Evolutionary conservation across 2,888 invertebrate species (phyloP).

Genomic region (Cataglyphis cursor): DNA sequence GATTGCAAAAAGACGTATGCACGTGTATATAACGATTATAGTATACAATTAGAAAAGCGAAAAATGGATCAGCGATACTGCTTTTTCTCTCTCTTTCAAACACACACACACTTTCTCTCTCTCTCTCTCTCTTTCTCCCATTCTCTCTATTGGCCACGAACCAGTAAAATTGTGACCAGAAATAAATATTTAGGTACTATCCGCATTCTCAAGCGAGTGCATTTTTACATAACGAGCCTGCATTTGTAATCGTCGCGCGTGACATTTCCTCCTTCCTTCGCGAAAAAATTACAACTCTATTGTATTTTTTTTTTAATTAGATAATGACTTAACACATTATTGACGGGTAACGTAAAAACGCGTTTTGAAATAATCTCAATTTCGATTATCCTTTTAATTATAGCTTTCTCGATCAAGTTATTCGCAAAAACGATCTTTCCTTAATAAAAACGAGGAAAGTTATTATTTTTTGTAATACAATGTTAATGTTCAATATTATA

Average conservation of each 20-base stretch:
- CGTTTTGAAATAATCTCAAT: neutral
- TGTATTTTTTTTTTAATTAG: neutral
- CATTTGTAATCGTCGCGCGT: neutral
- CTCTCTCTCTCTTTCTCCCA: neutral
- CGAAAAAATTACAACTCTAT: neutral
- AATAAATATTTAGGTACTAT: conserved; percentile 61
- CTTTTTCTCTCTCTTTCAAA: conserved; percentile 14
- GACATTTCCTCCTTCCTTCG: conserved; percentile 11
- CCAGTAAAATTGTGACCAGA: conserved; percentile 64
- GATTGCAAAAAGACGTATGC: conserved; percentile 47
- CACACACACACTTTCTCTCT: neutral
- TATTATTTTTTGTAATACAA: neutral
- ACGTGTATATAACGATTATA: conserved; percentile 39
- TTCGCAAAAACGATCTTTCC: neutral
- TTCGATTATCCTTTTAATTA: neutral
- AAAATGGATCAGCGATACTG: conserved; percentile 67
- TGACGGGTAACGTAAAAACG: neutral
- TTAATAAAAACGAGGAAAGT: neutral
- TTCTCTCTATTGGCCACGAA: conserved; percentile 44
- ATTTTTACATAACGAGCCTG: conserved; percentile 35
- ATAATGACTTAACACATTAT: conserved; percentile 19
- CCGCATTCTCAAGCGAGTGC: conserved; percentile 57
- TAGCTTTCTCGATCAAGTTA: neutral
- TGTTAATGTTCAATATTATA: neutral
- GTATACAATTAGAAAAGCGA: conserved; percentile 64